Conservation (phyloP, 2,797 vertebrate genomes). For the Podarcis siculus region DNA sequence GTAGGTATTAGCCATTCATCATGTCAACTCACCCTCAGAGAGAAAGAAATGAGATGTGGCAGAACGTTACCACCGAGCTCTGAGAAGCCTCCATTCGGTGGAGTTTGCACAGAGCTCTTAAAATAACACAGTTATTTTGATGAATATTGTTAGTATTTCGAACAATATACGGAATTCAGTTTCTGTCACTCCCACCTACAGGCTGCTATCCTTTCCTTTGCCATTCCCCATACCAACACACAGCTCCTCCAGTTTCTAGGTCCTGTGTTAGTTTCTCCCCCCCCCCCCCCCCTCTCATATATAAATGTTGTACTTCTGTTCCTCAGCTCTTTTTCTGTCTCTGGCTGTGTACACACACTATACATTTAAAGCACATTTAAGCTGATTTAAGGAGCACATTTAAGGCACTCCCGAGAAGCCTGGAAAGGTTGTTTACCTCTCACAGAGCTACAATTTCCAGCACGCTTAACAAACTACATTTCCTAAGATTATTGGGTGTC, state of each 20-base stretch:
- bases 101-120: not conserved
- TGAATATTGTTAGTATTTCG: not conserved
- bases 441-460: too few relatives aligned
- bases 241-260: not conserved
- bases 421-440: too few relatives aligned
- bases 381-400: too few relatives aligned
- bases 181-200: not conserved
- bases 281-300: too few relatives aligned
- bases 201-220: not conserved
- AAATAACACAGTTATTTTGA: not conserved
- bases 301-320: not conserved
- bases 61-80: not conserved
- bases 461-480: too few relatives aligned
- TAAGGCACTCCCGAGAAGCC: too few relatives aligned
- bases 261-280: not conserved
- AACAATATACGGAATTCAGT: not conserved
- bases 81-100: not conserved
- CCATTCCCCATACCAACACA: not conserved
- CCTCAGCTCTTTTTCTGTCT: not conserved
- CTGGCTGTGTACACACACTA: not conserved
- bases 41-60: not conserved
- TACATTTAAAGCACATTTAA: too few relatives aligned
- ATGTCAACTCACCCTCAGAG: not conserved
- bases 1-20: not conserved
- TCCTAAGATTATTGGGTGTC: too few relatives aligned